Evolutionary conservation across 2,113 vertebrate genomes (phyloP).

Genomic region (Lamprologus tigripictilis): DNA sequence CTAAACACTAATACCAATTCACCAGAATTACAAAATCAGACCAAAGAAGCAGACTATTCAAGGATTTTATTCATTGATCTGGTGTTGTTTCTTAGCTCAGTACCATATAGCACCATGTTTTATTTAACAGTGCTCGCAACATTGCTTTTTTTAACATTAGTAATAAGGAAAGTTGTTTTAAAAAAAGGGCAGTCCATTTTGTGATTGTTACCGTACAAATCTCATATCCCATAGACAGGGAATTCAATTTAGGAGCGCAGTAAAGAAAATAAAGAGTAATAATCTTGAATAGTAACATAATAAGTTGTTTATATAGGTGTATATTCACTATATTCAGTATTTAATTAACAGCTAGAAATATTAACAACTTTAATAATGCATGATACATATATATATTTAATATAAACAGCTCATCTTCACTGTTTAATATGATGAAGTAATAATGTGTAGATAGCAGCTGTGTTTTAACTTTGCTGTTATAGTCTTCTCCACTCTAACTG

Average conservation of each 20-base stretch:
- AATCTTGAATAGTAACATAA: background rate
- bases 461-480: background rate
- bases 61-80: background rate
- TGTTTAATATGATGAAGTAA: background rate
- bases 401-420: background rate
- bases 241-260: background rate
- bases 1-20: background rate
- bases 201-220: background rate
- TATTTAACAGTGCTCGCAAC: background rate
- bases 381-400: background rate
- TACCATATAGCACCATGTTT: background rate
- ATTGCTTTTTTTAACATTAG: background rate
- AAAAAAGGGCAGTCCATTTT: background rate
- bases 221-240: background rate
- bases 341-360: background rate
- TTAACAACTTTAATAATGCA: background rate
- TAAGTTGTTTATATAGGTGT: background rate
- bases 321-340: background rate
- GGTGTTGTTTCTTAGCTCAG: background rate
- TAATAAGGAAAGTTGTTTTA: background rate
- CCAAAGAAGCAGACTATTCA: background rate
- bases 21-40: background rate
- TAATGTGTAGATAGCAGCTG: background rate
- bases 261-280: background rate
- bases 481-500: fast-evolving